Evolutionary conservation across 2,113 vertebrate genomes (phyloP), one percentile per base, ranked within the genome.

Genomic region (Psittacus erithacus): DNA sequence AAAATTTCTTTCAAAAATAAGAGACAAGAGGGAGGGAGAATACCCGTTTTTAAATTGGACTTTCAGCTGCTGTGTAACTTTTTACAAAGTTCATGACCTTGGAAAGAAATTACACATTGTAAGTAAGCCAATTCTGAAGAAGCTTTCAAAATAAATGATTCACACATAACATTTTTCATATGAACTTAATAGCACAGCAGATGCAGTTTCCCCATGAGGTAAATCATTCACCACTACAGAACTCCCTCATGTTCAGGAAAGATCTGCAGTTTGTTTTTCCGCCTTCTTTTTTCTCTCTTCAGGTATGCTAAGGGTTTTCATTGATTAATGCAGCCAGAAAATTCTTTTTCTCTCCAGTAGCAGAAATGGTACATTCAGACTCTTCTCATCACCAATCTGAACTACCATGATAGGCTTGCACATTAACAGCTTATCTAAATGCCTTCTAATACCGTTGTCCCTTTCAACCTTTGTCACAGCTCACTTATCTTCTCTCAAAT

Each of bases 331-430:
- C 13, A 81, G 19, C 8, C 52, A 76, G 38, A 73, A 73, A 50
- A 63, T 29, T 23, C 9, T 39, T 38, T 20, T 23, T 52, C 12
- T 11, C 31, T 64, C 22, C 49, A 1, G 0, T 47, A 31, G 9
- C 44, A 87, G 49, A 70, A 78, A 60, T 8, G 4, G 23, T n/a
- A 35, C 14, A 49, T 93, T 67, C 41, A 81, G 33, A n/a, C 10
- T 65, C 50, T 73, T 64, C 49, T 47, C 6, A 1, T 65, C 29
- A 81, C n/a, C 59, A 49, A 78, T 38, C 49, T 35, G 29, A 71
- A 82, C 44, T 16, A 38, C 17, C 23, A 47, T 41, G 22, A 24
- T 6, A 70, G 49, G 15, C 12, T 47, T 24, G 3, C 10, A 16
- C 23, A 22, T 62, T 28, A 87, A 12, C 43, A 60, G 78, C 35